Percentiles rank a stretch among this genome's conserved stretches.
Evolutionary conservation across 2,888 invertebrate genomes (phyloP).

Genomic region (Hirtodrosophila trivittata): DNA sequence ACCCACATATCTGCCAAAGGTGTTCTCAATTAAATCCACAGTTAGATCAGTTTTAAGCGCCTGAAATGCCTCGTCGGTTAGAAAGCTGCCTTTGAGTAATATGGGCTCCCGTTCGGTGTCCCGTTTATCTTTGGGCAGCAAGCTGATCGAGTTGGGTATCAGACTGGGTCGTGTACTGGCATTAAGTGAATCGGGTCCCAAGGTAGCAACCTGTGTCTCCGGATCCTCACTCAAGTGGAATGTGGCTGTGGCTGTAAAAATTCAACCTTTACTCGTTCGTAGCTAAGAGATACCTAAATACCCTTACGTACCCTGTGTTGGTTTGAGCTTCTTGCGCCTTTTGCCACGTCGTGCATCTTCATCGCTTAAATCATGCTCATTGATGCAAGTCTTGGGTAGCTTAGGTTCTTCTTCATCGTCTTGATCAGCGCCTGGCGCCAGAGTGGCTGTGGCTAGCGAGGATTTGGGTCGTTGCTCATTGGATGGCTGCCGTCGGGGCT

Average conservation of each 20-base stretch:
- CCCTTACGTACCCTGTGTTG: constrained; percentile 63
- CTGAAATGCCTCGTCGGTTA: constrained; percentile 82
- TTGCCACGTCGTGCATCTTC: constrained; percentile 86
- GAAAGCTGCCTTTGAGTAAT: constrained; percentile 82
- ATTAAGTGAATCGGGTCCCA: constrained; percentile 88
- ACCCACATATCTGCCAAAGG: constrained; percentile 82
- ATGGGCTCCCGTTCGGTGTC: constrained; percentile 81
- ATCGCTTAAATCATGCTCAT: constrained; percentile 81
- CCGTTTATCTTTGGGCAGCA: constrained; percentile 76
- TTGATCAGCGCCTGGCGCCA: constrained; percentile 41
- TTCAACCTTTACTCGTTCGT: too few species aligned
- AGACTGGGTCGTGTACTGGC: constrained; percentile 88
- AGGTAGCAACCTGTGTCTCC: constrained; percentile 88
- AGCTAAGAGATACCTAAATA: not conserved
- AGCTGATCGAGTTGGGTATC: constrained; percentile 83
- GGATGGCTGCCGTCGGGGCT: constrained; percentile 67
- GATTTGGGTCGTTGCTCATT: constrained; percentile 78
- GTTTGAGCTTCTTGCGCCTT: constrained; percentile 84
- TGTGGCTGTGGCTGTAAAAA: constrained; percentile 67
- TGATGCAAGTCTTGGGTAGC: constrained; percentile 76
- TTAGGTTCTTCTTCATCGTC: constrained; percentile 59
- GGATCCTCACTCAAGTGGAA: constrained; percentile 86
- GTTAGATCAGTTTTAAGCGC: constrained; percentile 82
- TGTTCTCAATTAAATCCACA: constrained; percentile 82
- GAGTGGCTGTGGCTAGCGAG: constrained; percentile 62